Percentiles rank a stretch among this genome's conserved stretches.
phyloP scores from a whole-genome alignment of 2,797 vertebrate genomes.

The Hydrolagus colliei region DNA sequence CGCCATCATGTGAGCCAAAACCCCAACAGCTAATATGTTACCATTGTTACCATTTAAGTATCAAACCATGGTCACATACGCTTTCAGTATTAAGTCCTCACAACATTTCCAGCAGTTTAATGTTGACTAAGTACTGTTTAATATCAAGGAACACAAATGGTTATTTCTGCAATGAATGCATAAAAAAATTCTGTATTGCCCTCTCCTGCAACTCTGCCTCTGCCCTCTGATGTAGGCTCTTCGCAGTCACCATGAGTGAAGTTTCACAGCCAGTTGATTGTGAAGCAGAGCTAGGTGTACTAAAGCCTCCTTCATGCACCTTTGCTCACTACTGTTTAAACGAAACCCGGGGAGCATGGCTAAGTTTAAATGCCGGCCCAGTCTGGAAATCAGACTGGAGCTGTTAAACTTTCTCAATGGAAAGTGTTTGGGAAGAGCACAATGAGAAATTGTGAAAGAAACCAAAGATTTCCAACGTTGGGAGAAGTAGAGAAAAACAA shows the following conservation, averaged over 20 bases:
- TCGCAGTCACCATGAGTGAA: background rate
- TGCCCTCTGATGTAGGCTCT: background rate
- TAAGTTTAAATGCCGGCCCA: background rate
- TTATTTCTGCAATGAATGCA: no score
- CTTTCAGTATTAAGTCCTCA: background rate
- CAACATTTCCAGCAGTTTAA: background rate
- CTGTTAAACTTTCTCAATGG: background rate
- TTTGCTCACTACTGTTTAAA: background rate
- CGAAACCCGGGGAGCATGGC: background rate
- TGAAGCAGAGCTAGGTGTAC: background rate
- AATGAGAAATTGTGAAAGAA: background rate
- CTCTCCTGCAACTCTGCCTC: background rate
- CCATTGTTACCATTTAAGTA: no score
- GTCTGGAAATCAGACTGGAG: background rate
- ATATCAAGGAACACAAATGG: background rate
- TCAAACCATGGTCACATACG: background rate
- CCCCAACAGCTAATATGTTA: no score
- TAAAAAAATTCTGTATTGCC: background rate
- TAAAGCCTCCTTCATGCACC: background rate
- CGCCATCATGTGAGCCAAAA: no score
- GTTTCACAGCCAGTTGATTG: background rate
- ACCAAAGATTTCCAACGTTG: background rate
- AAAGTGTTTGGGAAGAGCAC: background rate
- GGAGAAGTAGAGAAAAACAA: background rate
- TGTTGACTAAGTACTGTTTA: background rate